Evolutionary conservation across 2,888 invertebrate genomes (phyloP), one percentile per base, ranked within the genome.

Genomic region (Chloroclysta siterata): DNA sequence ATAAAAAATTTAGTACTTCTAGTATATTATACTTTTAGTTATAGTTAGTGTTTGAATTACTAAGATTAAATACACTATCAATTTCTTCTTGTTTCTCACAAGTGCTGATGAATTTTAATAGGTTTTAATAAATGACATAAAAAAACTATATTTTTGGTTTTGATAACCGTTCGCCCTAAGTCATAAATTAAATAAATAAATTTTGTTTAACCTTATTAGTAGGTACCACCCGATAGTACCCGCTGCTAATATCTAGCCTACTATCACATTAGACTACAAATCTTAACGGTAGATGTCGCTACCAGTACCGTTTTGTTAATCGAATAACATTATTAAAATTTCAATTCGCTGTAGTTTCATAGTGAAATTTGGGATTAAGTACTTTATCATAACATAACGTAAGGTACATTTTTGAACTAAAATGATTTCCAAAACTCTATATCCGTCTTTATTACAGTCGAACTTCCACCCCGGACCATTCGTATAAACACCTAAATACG

Each of bases 281-380:
- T 46, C 33, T 4, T 50, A 29, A 51, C 52, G 52, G 13, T 44
- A 67, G 59, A 68, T 65, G 62, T 53, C 64, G 57, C 41, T 47
- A 54, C 44, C 6, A 59, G 57, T 61, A 52, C 36, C 50, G 7
- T 17, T 14, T 14, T 46, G 4, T 11, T 17, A 4, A 46, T 46
- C 17, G 8, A 15, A 17, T 46, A 46, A 46, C 17, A 15, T 44
- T 7, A 6, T 44, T 15, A 15, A 6, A 7, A n/a, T 42, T 7
- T 10, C 15, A 44, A 44, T 15, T 15, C 36, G 10, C 36, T 39
- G 11, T 15, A 15, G 15, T 14, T 15, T 17, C 10, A 10, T 15
- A 46, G 11, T 10, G 15, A 17, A 17, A 17, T 11, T 8, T 17
- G 11, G 17, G 17, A 46, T 17, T 17, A 3, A 3, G 6, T 46